These are phyloP conservation scores for Sebastiscus tertius DNA, from an alignment of 2,797 vertebrate species.

Conservation along the genomic window DNA sequence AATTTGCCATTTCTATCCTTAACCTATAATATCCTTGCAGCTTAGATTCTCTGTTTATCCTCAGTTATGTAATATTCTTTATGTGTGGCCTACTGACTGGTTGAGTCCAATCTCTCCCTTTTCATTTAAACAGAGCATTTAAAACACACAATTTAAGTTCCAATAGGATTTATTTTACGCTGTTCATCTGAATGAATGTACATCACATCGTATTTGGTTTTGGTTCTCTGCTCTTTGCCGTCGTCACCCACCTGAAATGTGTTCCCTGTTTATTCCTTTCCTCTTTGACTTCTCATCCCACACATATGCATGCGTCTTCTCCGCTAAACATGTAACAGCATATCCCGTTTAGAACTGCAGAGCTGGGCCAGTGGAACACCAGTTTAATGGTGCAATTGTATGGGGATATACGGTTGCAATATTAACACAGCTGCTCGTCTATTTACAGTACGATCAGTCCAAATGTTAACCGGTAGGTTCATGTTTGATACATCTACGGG, in stretches of 20 bases:
- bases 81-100: not conserved
- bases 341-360: not conserved
- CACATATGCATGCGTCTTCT: not conserved
- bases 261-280: not conserved
- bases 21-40: not conserved
- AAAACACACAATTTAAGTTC: not conserved
- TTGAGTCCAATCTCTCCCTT: not conserved
- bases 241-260: not conserved
- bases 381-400: not conserved
- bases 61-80: conserved; percentile 33
- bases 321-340: not conserved
- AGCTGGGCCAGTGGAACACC: not conserved
- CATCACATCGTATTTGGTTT: not conserved
- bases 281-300: not conserved
- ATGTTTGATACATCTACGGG: not conserved
- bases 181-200: not conserved
- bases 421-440: not conserved
- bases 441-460: not conserved
- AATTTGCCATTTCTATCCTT: not conserved
- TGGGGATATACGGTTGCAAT: conserved; percentile 5
- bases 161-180: not conserved
- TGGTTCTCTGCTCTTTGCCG: not conserved
- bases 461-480: not conserved
- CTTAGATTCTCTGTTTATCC: conserved; percentile 19
- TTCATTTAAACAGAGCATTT: not conserved